phyloP scores from a whole-genome alignment of 2,113 vertebrate species.

The Corvus cornix region DNA sequence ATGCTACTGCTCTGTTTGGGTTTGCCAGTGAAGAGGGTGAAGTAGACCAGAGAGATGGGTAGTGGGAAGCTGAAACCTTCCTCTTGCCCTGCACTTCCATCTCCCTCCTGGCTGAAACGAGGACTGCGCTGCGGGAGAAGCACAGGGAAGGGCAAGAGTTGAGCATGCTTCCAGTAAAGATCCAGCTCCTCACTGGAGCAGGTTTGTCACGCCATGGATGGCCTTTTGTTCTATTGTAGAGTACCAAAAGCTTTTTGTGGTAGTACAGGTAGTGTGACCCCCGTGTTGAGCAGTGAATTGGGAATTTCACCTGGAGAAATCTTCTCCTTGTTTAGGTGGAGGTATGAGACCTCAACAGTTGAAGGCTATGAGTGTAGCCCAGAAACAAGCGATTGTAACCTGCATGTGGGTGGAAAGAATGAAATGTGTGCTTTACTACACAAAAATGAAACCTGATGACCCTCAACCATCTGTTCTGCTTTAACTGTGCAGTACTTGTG shows the following conservation, averaged over 20 bases:
- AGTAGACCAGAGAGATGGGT: not conserved
- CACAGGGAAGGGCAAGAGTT: not conserved
- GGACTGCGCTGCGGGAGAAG: accelerated
- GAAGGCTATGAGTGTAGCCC: not conserved
- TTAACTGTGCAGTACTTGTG: not conserved
- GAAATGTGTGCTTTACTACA: not conserved
- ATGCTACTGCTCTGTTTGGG: not conserved
- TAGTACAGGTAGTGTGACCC: not conserved
- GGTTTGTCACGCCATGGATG: not conserved
- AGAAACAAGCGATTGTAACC: not conserved
- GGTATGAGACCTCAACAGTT: not conserved
- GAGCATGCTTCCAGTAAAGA: not conserved
- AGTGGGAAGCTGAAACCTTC: not conserved
- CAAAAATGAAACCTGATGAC: not conserved
- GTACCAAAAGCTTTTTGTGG: not conserved
- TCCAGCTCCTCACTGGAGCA: not conserved
- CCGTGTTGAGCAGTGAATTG: accelerated
- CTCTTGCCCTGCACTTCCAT: accelerated
- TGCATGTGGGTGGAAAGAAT: not conserved
- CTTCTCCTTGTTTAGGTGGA: not conserved
- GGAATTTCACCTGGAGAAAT: not conserved
- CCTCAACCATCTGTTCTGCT: not conserved
- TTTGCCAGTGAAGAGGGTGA: not conserved
- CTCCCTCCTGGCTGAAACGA: not conserved
- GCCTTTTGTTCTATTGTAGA: not conserved